These are phyloP conservation scores for Brachypteracias leptosomus DNA, from an alignment of 2,113 vertebrate species.

Conservation along the genomic window DNA sequence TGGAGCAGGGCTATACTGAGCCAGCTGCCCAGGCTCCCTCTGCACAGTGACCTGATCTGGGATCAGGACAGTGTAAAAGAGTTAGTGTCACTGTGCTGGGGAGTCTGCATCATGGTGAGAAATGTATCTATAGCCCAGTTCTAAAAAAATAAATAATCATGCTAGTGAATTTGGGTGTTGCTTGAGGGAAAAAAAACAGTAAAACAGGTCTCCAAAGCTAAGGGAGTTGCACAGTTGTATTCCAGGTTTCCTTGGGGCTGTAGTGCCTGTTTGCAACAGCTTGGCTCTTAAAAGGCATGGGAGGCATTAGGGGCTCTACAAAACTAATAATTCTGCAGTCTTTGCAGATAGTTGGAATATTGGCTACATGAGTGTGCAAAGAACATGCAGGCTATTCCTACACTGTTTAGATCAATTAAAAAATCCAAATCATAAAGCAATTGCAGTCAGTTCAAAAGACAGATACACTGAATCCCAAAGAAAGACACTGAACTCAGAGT, in stretches of 20 bases:
- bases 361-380: not conserved
- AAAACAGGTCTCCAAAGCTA: not conserved
- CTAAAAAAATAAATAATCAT: not conserved
- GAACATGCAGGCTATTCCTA: not conserved
- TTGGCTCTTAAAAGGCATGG: not conserved
- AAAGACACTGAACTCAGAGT: not conserved
- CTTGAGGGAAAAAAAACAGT: not conserved
- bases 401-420: not conserved
- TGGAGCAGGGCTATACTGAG: not conserved
- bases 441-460: not conserved
- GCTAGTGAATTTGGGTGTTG: not conserved
- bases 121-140: not conserved
- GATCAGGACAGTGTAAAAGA: not conserved
- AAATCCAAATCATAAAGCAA: not conserved
- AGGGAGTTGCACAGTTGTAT: too few species aligned
- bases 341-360: not conserved
- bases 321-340: not conserved
- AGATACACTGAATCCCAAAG: not conserved
- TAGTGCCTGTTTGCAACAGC: not conserved
- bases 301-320: not conserved
- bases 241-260: not conserved
- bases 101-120: not conserved
- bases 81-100: not conserved
- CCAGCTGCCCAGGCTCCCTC: not conserved
- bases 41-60: not conserved